Evolutionary conservation across 2,797 vertebrate species (phyloP), one percentile per base, ranked within the genome.

Genomic region (Telmatherina bonti): DNA sequence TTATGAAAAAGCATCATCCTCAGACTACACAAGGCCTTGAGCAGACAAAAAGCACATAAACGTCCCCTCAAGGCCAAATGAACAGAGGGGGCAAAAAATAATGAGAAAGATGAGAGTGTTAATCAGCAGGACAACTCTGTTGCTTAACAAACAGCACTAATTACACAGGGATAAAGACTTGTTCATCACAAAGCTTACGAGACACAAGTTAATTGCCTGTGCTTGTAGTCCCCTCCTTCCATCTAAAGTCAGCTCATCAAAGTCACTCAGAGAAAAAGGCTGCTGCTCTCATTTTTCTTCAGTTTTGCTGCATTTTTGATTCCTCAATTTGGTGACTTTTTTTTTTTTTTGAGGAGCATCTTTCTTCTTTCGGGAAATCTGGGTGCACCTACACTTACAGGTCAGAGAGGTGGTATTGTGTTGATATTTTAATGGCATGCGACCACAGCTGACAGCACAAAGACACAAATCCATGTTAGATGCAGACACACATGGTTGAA

Each of bases 81-180:
- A 74, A 67, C 71, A 65, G 53, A 83, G 43, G 26, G 71, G 54
- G 62, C 35, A 69, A 66, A 65, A 76, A 77, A 78, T 65, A 77
- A 66, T 54, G 74, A 62, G 66, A 74, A 66, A 78, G 69, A 81
- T 76, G 79, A 78, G 74, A 69, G 62, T 63, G 85, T 85, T 91
- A 92, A 94, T 93, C 91, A 90, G 82, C 38, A 59, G 67, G 56
- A 85, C 88, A 86, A 87, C 88, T 87, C 81, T 67, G 83, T 79
- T 88, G 88, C 91, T 93, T 93, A 89, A 93, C 91, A 94, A 93
- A 94, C 93, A 90, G 83, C 70, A 70, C 90, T 94, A 94, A 94
- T 94, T 94, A 94, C 89, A 92, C 78, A 33, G 77, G 91, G 85
- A 93, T 93, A 90, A 93, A 92, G 91, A 82, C 93, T 79, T 92